Evolutionary conservation across 2,888 invertebrate genomes (phyloP).

Genomic region (Galerucella nymphaeae): DNA sequence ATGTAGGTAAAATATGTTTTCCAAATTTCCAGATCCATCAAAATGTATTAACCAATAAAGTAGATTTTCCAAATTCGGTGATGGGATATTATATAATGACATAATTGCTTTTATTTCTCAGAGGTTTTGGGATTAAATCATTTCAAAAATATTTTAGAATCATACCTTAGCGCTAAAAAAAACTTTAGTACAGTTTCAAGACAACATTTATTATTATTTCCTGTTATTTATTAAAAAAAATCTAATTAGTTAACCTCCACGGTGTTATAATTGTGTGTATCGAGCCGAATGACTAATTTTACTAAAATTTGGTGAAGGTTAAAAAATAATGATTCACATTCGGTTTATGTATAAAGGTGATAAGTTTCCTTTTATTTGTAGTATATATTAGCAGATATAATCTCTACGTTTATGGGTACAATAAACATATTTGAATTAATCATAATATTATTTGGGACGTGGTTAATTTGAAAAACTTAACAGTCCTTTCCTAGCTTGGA

Average conservation of each 20-base stretch:
- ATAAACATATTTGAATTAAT: not conserved
- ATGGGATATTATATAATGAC: conserved; percentile 17
- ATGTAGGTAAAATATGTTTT: not conserved
- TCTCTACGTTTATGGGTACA: not conserved
- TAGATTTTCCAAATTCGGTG: conserved; percentile 10
- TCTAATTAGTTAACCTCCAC: not conserved
- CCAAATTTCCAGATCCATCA: not conserved
- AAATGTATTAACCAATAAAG: conserved; percentile 14
- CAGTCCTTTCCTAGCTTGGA: too few relatives aligned
- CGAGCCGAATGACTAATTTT: not conserved
- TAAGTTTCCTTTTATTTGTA: not conserved
- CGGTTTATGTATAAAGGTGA: not conserved
- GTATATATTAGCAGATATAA: not conserved
- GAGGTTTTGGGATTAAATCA: not conserved
- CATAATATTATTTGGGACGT: too few relatives aligned
- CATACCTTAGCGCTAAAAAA: too few relatives aligned
- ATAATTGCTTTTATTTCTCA: not conserved
- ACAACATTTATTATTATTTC: too few relatives aligned
- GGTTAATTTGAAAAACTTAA: too few relatives aligned
- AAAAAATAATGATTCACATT: not conserved
- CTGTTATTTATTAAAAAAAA: not conserved
- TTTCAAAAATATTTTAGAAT: too few relatives aligned
- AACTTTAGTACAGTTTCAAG: too few relatives aligned
- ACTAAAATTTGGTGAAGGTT: conserved; percentile 1
- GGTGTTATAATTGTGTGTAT: not conserved